phyloP scores from a whole-genome alignment of 2,888 invertebrate genomes.

The Caenorhabditis panamensis region DNA sequence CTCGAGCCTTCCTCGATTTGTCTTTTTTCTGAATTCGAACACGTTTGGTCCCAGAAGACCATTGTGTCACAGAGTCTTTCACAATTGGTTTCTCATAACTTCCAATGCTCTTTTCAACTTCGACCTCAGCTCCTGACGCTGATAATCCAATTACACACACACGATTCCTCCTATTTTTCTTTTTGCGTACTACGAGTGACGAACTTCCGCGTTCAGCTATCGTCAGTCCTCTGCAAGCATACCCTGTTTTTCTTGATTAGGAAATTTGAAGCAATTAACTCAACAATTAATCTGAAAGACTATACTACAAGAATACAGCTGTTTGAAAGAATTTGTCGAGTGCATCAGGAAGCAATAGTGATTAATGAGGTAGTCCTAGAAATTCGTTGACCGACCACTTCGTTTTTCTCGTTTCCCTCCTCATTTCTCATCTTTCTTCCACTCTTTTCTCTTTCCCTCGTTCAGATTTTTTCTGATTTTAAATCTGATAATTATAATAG shows the following conservation, averaged over 20 bases:
- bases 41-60: conserved; percentile 53
- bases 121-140: conserved; percentile 8
- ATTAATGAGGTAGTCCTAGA: conserved; percentile 50
- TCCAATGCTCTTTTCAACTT: background rate
- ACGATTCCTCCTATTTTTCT: conserved; percentile 7
- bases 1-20: conserved; percentile 38
- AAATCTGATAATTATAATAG: no score
- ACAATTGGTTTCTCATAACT: conserved; percentile 58
- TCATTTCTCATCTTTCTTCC: conserved; percentile 2
- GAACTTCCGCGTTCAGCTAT: background rate
- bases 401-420: conserved; percentile 17
- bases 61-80: conserved; percentile 48
- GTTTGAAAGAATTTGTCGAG: conserved; percentile 35
- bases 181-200: background rate
- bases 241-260: background rate
- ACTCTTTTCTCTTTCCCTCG: background rate
- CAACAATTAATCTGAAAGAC: conserved; percentile 18
- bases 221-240: background rate
- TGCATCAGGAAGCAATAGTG: conserved; percentile 53
- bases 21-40: conserved; percentile 51
- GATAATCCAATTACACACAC: conserved; percentile 41
- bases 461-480: background rate
- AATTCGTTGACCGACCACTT: conserved; percentile 40
- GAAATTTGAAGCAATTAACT: no score
- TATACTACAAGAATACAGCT: conserved; percentile 27